Conservation (phyloP, 2,888 invertebrate species). For the Scaptomyza parva region DNA sequence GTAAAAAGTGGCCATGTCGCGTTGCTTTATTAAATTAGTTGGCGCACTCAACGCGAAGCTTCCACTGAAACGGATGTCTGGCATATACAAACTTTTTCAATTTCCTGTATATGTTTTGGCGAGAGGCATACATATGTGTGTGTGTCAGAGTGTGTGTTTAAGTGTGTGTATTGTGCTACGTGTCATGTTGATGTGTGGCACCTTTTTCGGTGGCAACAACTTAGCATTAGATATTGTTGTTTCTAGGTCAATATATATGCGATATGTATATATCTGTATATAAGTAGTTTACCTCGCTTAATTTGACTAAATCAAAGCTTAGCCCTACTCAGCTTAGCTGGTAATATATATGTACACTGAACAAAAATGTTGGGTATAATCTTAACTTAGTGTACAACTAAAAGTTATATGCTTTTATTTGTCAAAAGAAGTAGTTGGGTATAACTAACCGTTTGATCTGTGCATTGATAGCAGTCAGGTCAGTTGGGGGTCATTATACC, state of each 20-base stretch:
- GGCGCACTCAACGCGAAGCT: conserved; percentile 62
- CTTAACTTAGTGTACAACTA: no score
- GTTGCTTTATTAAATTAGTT: conserved; percentile 76
- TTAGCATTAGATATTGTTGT: conserved; percentile 15
- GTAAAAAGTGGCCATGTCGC: conserved; percentile 70
- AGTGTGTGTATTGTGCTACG: conserved; percentile 19
- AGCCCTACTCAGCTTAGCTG: background rate
- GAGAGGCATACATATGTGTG: conserved; percentile 13
- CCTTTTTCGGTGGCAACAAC: conserved; percentile 35
- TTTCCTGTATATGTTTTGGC: conserved; percentile 56
- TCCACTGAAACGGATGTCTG: conserved; percentile 69
- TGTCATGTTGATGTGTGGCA: conserved; percentile 13
- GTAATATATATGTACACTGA: background rate
- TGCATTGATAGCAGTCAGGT: background rate
- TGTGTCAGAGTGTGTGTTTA: no score
- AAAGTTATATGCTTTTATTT: no score
- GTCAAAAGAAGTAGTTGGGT: no score
- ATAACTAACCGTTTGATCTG: background rate
- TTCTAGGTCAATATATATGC: conserved; percentile 36
- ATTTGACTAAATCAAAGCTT: conserved; percentile 51
- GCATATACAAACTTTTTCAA: conserved; percentile 75
- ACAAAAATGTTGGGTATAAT: no score
- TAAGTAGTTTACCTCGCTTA: conserved; percentile 28
- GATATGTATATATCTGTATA: background rate
- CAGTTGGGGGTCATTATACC: no score